Base-by-base conservation (phyloP, 2,888 invertebrate species). In the Thecocarcelia acutangulata region DNA sequence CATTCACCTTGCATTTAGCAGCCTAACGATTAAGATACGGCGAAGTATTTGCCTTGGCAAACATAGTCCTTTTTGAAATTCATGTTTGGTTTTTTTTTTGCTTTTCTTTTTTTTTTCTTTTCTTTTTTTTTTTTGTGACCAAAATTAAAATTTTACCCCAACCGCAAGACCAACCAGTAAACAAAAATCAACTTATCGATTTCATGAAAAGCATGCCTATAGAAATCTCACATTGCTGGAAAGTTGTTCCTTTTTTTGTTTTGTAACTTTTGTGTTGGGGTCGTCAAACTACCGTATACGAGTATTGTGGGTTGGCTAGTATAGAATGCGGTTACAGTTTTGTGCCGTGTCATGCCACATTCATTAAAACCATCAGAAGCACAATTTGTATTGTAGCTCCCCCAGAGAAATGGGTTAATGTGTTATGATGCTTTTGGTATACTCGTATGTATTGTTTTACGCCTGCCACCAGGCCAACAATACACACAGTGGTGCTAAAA, bases 381-480 rank as follows among this genome's bases (percentile, higher is more conserved):
- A 63, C 50, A 77, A 74, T 74, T 33, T 1, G 3, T 8, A 8
- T 21, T 74, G 46, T 15, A 3, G 33, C 9, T 8, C 17, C 54
- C 69, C 69, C 50, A 64, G 69, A 54, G 64, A 78, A 78, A 64
- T 78, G 69, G 82, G 82, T 82, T 82, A 82, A 82, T 81, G 52
- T 56, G 73, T 69, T 81, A 52, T 81, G 74, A 63, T 69, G 64
- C 24, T 33, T 2, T 24, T 42, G n/a, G n/a, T n/a, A n/a, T n/a
- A n/a, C n/a, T 72, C 17, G 4, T 37, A 19, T 61, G 37, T 58
- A 9, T 15, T 21, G 2, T 59, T 24, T 24, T 24, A 24, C 24
- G 13, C 21, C 21, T 28, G 58, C 28, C 42, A 46, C 59, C 24
- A 61, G 24, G 37, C 58, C 59, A 28, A 5, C 24, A 24, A 24